Conservation (phyloP, 2,888 invertebrate genomes). For the Stegana nigrithorax region DNA sequence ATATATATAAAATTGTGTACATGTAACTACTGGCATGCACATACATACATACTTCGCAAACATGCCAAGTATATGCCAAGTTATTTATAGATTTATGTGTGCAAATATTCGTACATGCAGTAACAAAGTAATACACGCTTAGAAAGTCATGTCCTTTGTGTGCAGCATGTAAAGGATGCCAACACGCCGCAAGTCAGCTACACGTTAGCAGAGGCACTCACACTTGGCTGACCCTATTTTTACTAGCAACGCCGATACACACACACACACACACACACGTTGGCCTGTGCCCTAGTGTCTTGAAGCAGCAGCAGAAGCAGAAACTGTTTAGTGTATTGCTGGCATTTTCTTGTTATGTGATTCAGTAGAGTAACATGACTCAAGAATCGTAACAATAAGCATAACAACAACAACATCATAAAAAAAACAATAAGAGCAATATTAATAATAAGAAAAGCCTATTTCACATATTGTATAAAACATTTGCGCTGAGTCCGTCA, state of each 20-base stretch:
- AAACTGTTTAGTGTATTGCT: background rate
- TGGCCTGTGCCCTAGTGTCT: background rate
- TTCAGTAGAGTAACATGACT: no score
- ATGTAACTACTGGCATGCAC: background rate
- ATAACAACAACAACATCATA: background rate
- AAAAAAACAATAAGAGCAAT: background rate
- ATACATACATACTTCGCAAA: background rate
- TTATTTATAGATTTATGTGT: slow-evolving; percentile 16
- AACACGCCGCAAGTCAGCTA: slow-evolving; percentile 8
- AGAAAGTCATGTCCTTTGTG: slow-evolving; percentile 1
- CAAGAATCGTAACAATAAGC: no score
- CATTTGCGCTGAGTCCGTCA: slow-evolving; percentile 18
- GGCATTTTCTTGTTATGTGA: background rate
- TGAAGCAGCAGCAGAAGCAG: no score
- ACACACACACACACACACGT: background rate
- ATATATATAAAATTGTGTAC: background rate
- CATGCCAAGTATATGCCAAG: no score
- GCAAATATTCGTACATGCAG: background rate
- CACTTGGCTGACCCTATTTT: slow-evolving; percentile 8
- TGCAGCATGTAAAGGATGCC: background rate
- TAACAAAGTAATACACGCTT: background rate
- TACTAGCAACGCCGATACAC: background rate
- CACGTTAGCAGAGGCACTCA: background rate
- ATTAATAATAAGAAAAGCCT: background rate
- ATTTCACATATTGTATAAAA: background rate